Evolutionary conservation across 2,797 vertebrate species (phyloP).

Genomic region (Epinephelus awoara): DNA sequence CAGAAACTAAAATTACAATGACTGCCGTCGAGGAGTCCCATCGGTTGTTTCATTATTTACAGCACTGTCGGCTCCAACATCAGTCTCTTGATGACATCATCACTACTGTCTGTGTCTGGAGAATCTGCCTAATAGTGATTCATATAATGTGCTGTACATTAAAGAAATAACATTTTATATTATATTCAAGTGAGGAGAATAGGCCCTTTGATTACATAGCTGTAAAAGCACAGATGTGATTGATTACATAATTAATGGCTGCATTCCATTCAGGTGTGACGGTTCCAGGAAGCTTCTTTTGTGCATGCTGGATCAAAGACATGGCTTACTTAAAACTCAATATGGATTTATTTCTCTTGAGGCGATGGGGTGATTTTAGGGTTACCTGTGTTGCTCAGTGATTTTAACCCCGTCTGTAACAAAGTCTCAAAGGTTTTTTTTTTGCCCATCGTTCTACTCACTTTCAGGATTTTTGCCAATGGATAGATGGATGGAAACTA

Average conservation of each 20-base stretch:
- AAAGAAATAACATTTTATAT: neutral
- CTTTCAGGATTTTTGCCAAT: neutral
- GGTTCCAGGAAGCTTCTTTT: neutral
- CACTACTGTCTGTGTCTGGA: neutral
- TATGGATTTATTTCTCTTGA: neutral
- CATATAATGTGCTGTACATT: neutral
- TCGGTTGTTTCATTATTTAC: slow-evolving; percentile 20
- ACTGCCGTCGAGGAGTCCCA: neutral
- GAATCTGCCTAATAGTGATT: neutral
- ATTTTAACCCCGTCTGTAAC: too few species aligned
- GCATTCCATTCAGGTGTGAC: neutral
- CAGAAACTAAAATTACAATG: slow-evolving; percentile 20
- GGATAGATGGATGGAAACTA: too few species aligned
- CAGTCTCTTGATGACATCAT: slow-evolving; percentile 9
- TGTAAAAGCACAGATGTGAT: neutral
- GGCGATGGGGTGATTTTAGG: neutral
- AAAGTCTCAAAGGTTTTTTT: too few species aligned
- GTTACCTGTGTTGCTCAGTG: too few species aligned
- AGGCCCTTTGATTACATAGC: neutral
- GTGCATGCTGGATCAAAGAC: slow-evolving; percentile 4
- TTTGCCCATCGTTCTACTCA: too few species aligned
- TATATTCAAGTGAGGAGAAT: neutral
- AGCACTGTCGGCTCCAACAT: neutral
- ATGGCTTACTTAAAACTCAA: neutral
- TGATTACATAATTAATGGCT: neutral